Conservation (phyloP, 2,888 invertebrate genomes). For the Machimus atricapillus region DNA sequence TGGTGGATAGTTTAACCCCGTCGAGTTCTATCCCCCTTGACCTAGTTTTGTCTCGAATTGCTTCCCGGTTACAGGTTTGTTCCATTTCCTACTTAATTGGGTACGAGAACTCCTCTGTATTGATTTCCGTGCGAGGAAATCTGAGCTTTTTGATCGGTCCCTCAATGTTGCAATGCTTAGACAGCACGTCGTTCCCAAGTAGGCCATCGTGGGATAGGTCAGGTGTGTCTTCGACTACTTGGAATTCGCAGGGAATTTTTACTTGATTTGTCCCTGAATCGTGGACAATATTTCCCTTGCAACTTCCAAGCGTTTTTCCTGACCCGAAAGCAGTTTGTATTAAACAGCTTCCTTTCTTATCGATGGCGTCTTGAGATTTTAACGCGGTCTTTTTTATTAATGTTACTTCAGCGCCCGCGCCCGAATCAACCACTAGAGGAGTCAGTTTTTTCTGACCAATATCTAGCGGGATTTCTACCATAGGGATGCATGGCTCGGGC, state of each 20-base stretch:
- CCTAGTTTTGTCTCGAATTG: no score
- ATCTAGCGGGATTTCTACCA: neutral
- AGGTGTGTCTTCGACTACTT: neutral
- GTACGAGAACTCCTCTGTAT: no score
- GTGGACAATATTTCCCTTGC: neutral
- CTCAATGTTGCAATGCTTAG: neutral
- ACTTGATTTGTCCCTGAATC: neutral
- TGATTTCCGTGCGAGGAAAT: neutral
- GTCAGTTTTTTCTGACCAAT: neutral
- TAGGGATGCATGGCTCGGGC: neutral
- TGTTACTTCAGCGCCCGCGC: neutral
- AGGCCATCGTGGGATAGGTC: neutral
- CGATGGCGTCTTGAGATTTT: neutral
- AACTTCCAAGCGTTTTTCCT: neutral
- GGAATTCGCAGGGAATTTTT: neutral
- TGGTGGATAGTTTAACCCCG: no score
- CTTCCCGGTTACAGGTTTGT: no score
- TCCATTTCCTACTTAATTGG: no score
- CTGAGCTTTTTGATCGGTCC: neutral
- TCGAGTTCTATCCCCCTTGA: no score
- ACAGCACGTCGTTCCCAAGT: neutral
- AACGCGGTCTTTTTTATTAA: neutral
- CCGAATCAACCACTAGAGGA: neutral
- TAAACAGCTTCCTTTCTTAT: neutral
- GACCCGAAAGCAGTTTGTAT: neutral